Conservation (phyloP, 2,888 invertebrate genomes). For the Megalurothrips usitatus region DNA sequence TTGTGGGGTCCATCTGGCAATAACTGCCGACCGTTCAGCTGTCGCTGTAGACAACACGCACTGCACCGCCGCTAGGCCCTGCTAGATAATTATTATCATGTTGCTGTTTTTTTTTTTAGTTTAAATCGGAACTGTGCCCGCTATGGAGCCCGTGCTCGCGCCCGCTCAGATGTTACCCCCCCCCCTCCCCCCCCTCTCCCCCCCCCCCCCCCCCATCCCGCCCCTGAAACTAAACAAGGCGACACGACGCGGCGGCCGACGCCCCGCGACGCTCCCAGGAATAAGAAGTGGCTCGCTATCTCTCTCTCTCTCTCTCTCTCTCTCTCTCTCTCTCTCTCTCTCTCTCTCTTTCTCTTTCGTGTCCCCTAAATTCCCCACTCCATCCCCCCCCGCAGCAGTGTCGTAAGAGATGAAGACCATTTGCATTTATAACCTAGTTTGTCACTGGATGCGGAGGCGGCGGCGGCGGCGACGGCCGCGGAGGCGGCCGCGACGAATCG, state of each 20-base stretch:
- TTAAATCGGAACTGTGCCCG: too few relatives aligned
- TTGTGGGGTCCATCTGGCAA: too few relatives aligned
- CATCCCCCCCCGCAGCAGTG: too few relatives aligned
- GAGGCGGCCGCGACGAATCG: not conserved
- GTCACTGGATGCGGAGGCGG: not conserved
- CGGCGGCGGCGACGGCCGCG: too few relatives aligned
- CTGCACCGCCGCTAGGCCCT: too few relatives aligned
- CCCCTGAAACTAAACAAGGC: not conserved
- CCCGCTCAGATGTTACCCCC: too few relatives aligned
- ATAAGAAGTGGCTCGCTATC: not conserved
- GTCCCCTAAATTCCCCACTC: not conserved
- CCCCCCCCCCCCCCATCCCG: not conserved
- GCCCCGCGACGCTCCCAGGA: not conserved
- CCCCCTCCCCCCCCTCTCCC: not conserved
- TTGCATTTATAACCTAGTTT: constrained; percentile 1
- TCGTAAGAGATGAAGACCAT: constrained; percentile 1
- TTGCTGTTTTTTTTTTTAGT: too few relatives aligned
- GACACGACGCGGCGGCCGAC: not conserved
- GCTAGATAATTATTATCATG: too few relatives aligned
- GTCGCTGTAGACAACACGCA: too few relatives aligned
- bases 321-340: not conserved
- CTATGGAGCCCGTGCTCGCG: too few relatives aligned
- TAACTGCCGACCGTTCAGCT: too few relatives aligned
- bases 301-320: not conserved
- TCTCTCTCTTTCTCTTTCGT: not conserved